Percentiles rank a stretch among this genome's conserved stretches.
These are phyloP conservation scores for Orgyia antiqua DNA, from an alignment of 2,888 invertebrate genomes.

Conservation along the genomic window DNA sequence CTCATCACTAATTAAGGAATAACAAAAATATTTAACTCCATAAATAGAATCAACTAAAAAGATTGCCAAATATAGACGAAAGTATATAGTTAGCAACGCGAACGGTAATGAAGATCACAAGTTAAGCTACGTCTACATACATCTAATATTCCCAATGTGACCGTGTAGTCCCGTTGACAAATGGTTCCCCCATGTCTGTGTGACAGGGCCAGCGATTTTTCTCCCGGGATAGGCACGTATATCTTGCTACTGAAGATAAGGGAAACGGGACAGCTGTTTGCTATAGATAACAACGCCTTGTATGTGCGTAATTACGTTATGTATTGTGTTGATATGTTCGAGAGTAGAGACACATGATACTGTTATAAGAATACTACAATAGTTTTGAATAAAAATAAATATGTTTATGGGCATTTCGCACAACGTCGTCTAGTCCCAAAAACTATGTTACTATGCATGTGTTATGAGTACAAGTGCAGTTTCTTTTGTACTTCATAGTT, in stretches of 20 bases:
- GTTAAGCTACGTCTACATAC: slow-evolving; percentile 34
- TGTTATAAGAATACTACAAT: too few relatives aligned
- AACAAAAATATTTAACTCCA: too few relatives aligned
- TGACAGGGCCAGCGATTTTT: slow-evolving; percentile 54
- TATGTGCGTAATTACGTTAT: slow-evolving; percentile 20
- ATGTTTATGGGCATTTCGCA: too few relatives aligned
- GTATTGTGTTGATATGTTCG: slow-evolving; percentile 5
- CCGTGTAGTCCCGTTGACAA: slow-evolving; percentile 38
- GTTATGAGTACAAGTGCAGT: too few relatives aligned
- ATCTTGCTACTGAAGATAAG: slow-evolving; percentile 40
- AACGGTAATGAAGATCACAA: slow-evolving; percentile 31
- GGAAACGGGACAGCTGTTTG: slow-evolving; percentile 40
- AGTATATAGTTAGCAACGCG: slow-evolving; percentile 22
- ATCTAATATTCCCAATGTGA: slow-evolving; percentile 40
- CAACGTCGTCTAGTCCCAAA: too few relatives aligned
- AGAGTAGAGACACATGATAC: too few relatives aligned
- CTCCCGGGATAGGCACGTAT: slow-evolving; percentile 52
- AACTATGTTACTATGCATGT: too few relatives aligned
- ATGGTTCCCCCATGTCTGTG: slow-evolving; percentile 45
- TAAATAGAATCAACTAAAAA: slow-evolving; percentile 2
- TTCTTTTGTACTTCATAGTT: too few relatives aligned
- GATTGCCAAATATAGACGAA: slow-evolving; percentile 13
- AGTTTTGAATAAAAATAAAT: too few relatives aligned
- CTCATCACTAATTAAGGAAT: too few relatives aligned
- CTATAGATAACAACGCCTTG: slow-evolving; percentile 19